Evolutionary conservation across 2,797 vertebrate genomes (phyloP), one percentile per base, ranked within the genome.

Genomic region (Pterois miles): DNA sequence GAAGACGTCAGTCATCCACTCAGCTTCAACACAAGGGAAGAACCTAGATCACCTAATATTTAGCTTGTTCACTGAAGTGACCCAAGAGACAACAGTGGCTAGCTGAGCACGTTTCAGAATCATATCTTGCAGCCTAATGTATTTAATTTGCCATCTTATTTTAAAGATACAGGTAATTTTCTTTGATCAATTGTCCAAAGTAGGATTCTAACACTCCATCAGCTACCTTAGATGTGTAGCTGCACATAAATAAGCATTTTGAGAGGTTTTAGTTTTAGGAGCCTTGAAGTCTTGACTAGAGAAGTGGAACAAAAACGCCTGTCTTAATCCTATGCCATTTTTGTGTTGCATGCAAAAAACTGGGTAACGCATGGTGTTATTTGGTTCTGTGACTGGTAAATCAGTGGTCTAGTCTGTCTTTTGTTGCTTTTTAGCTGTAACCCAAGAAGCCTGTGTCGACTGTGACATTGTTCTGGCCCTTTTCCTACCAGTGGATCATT

Each of bases 401-500:
- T 6, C 34, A 5, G 23, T 64, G 6, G 23, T 69, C 1, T 23
- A 9, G 25, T 43, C 23, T 25, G 33, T 54, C 2, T 48, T 34
- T 56, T 34, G 46, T 64, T 46, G 13, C 54, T 70, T 58, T 58
- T 22, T 8, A 48, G 38, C 18, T 46, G 8, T 46, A 46, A 20
- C 43, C 18, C 43, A 46, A 46, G 34, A 65, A 68, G 14, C 18
- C 18, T 14, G 36, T 59, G 65, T 71, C 11, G 64, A 27, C 36
- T 23, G 64, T 63, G 22, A 23, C 23, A 34, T 80, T 84, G 62
- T 82, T 80, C 23, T 72, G 36, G 36, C 71, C n/a, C 22, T 29
- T 33, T 80, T 81, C 63, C 56, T 66, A 46, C 48, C 23, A 16
- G 57, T 48, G 12, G 68, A 70, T 69, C 13, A 7, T 60, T 67